phyloP scores from a whole-genome alignment of 2,888 invertebrate species.

The Latheticus oryzae region DNA sequence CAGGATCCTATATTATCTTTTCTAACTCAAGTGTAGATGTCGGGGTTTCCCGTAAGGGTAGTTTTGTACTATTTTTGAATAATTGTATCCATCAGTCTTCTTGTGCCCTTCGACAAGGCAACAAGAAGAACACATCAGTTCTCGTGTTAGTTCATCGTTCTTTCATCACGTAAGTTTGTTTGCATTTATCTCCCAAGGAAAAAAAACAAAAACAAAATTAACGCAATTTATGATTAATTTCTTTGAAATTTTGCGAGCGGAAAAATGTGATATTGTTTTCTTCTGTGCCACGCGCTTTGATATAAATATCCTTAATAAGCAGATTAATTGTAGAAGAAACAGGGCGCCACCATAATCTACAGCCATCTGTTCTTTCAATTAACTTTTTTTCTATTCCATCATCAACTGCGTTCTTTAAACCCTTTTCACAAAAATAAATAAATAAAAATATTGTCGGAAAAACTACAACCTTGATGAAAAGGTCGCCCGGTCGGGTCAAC shows the following conservation, averaged over 20 bases:
- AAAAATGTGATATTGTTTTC: conserved; percentile 25
- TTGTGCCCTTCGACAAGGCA: conserved; percentile 40
- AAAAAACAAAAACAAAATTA: conserved; percentile 10
- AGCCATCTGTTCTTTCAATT: conserved; percentile 21
- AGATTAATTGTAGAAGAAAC: conserved; percentile 16
- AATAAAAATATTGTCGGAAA: conserved; percentile 22
- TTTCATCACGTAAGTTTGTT: conserved; percentile 15
- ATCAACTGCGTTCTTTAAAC: neutral
- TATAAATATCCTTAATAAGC: conserved; percentile 15
- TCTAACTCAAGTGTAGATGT: conserved; percentile 5
- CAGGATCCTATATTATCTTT: conserved; percentile 8
- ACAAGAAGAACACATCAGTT: conserved; percentile 15
- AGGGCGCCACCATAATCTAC: conserved; percentile 28
- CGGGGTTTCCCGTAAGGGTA: conserved; percentile 11
- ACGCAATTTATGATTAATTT: too few relatives aligned
- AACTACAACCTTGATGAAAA: conserved; percentile 29
- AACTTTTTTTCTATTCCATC: neutral
- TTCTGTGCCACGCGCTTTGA: conserved; percentile 18
- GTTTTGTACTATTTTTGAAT: conserved; percentile 44
- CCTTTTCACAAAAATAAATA: neutral
- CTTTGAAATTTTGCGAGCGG: too few relatives aligned
- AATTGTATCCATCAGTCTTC: conserved; percentile 38
- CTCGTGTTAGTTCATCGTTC: neutral
- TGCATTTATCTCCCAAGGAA: conserved; percentile 4
- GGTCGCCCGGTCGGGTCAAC: conserved; percentile 30